Evolutionary conservation across 2,888 invertebrate genomes (phyloP).

Genomic region (Nomada ferruginata): DNA sequence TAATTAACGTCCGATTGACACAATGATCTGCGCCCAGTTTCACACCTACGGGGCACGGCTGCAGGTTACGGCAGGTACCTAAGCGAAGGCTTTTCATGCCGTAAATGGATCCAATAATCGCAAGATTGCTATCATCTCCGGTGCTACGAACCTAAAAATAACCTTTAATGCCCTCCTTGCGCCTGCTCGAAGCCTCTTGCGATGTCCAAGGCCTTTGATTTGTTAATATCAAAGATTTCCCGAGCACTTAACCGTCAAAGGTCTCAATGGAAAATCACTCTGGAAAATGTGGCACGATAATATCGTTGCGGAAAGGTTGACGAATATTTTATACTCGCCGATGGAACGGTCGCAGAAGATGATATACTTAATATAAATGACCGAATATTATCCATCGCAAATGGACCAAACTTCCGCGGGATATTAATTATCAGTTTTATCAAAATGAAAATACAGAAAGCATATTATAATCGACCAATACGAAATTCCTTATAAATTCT

Average conservation of each 20-base stretch:
- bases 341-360: background rate
- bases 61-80: background rate
- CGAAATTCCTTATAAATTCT: too few relatives aligned
- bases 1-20: slow-evolving; percentile 63
- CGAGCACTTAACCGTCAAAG: background rate
- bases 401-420: too few relatives aligned
- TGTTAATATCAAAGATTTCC: slow-evolving; percentile 1
- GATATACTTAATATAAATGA: too few relatives aligned
- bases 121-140: slow-evolving; percentile 41
- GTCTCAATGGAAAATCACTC: background rate
- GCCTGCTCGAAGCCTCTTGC: background rate
- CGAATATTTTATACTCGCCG: background rate
- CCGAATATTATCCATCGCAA: too few relatives aligned
- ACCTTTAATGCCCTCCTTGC: slow-evolving; percentile 1
- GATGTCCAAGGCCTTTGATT: slow-evolving; percentile 4
- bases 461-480: too few relatives aligned
- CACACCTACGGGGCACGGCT: slow-evolving; percentile 17
- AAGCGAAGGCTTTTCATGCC: slow-evolving; percentile 18
- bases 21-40: slow-evolving; percentile 41
- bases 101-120: slow-evolving; percentile 61
- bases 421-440: too few relatives aligned
- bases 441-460: too few relatives aligned
- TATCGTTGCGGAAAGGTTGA: background rate
- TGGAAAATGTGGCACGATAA: background rate
- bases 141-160: slow-evolving; percentile 20